These are phyloP conservation scores for Tenebrio molitor DNA, from an alignment of 1,140 invertebrate genomes.

Conservation along the genomic window DNA sequence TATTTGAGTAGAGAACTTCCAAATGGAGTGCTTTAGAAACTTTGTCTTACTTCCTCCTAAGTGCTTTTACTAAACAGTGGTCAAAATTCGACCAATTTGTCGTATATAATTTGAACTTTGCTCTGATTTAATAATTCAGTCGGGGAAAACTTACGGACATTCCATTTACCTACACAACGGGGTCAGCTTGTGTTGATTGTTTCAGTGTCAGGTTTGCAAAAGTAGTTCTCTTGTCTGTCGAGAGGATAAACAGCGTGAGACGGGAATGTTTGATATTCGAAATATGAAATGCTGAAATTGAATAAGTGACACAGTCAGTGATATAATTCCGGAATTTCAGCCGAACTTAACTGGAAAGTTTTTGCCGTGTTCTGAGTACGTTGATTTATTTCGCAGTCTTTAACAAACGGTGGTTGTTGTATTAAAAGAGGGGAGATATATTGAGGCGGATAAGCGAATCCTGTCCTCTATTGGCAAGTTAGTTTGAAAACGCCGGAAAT, in stretches of 20 bases:
- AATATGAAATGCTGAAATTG: background rate
- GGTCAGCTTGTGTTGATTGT: slow-evolving; percentile 9
- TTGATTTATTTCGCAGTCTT: slow-evolving; percentile 17
- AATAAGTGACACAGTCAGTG: too few relatives aligned
- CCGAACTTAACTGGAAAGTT: background rate
- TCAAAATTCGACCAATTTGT: slow-evolving; percentile 33
- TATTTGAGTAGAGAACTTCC: slow-evolving; percentile 26
- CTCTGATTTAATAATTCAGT: slow-evolving; percentile 34
- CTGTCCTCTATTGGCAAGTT: slow-evolving; percentile 5
- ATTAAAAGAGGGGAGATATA: slow-evolving; percentile 3
- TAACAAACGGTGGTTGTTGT: background rate
- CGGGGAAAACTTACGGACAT: slow-evolving; percentile 4
- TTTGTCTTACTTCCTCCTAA: slow-evolving; percentile 30
- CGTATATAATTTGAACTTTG: slow-evolving; percentile 20
- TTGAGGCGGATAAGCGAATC: slow-evolving; percentile 4
- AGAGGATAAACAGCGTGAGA: background rate
- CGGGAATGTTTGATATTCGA: background rate
- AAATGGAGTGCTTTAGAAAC: slow-evolving; percentile 27
- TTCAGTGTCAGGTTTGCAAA: slow-evolving; percentile 13
- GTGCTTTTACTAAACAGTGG: slow-evolving; percentile 38
- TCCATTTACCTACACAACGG: slow-evolving; percentile 1
- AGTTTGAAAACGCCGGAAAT: slow-evolving; percentile 30
- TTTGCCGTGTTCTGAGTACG: background rate
- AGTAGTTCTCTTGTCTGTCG: slow-evolving; percentile 25
- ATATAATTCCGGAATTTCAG: too few relatives aligned